Conservation (phyloP, 2,888 invertebrate species). For the Perithous albicinctus region DNA sequence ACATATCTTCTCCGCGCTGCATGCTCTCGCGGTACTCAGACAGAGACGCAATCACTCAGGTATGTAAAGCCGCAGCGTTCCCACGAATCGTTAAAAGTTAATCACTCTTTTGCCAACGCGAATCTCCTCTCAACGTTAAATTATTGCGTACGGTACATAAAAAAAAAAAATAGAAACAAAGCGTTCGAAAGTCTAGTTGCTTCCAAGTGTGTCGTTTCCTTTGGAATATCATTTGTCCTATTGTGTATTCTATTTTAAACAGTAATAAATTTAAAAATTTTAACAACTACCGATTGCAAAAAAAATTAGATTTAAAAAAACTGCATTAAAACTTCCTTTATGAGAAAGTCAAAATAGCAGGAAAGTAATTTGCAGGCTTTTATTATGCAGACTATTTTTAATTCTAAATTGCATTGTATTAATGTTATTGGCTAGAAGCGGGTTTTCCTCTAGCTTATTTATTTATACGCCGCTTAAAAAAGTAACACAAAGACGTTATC, state of each 20-base stretch:
- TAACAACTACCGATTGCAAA: too few relatives aligned
- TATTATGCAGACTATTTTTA: too few relatives aligned
- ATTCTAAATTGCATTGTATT: too few relatives aligned
- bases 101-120: conserved; percentile 41
- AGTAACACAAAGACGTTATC: too few relatives aligned
- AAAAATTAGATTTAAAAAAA: too few relatives aligned
- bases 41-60: conserved; percentile 52
- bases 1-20: background rate
- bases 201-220: conserved; percentile 29
- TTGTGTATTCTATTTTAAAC: background rate
- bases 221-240: conserved; percentile 35
- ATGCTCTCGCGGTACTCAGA: conserved; percentile 14
- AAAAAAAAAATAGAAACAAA: conserved; percentile 5
- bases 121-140: conserved; percentile 42
- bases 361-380: too few relatives aligned
- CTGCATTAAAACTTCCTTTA: too few relatives aligned
- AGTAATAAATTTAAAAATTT: too few relatives aligned
- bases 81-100: conserved; percentile 66
- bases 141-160: conserved; percentile 26
- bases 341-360: too few relatives aligned
- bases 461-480: too few relatives aligned
- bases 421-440: too few relatives aligned
- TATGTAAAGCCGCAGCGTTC: conserved; percentile 59
- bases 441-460: too few relatives aligned
- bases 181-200: conserved; percentile 37